Base-by-base conservation (phyloP, 2,113 vertebrate species). In the Lamprotornis superbus region DNA sequence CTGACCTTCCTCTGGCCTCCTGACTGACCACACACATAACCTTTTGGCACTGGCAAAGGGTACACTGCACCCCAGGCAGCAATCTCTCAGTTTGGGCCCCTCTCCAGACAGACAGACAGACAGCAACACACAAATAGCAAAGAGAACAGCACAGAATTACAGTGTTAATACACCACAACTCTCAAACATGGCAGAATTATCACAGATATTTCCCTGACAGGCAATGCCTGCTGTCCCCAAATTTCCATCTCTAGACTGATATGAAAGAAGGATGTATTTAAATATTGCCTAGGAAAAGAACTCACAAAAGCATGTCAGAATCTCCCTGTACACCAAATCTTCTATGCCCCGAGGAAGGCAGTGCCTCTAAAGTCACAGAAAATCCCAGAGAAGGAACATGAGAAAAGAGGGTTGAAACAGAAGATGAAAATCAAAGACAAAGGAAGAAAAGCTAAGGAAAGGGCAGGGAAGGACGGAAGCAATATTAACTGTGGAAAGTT, bases 361-460 rank as follows among this genome's bases (percentile, higher is more conserved):
- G 22, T 0, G 0, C 8, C 24, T 87, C 71, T 63, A 55, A 77
- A 70, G 89, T 76, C 49, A 25, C 53, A 80, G 78, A 60, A 83
- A 94, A 94, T 50, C 64, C 46, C 76, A 63, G 24, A 80, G 50
- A 85, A 82, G 59, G 24, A 83, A 46, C n/a, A 55, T 27, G 44
- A 73, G 70, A 90, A 57, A n/a, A 40, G 19, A 69, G 50, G 19
- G 6, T 11, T 90, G 67, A 83, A 90, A 79, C 19, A 80, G n/a
- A 22, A 56, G 57, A 40, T 46, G 37, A 79, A 68, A 90, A 95
- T 55, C 56, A 87, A 81, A 93, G 56, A 53, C 55, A 92, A 94
- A 86, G 35, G 64, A 91, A 91, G 42, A 77, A 91, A 94, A 76
- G 4, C n/a, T 70, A 76, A 83, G 49, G 55, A 92, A 93, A 93